Base-by-base conservation (phyloP, 2,113 vertebrate species). In the Spheniscus mendiculus region DNA sequence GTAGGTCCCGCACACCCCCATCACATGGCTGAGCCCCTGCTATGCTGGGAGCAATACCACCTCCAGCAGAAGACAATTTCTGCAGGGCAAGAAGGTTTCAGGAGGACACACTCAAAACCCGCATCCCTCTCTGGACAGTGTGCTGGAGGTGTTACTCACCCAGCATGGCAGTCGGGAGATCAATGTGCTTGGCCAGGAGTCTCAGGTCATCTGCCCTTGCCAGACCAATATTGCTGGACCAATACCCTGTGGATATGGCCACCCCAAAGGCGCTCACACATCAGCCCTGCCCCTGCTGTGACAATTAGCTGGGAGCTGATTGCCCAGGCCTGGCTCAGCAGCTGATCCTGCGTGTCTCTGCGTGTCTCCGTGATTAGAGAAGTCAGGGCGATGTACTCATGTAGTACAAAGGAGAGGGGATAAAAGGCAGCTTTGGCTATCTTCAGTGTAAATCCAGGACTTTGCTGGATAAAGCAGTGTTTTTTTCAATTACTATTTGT, bases 201-300 rank as follows among this genome's bases (percentile, higher is more conserved):
- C 63, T 42, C 44, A 55, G 59, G 26, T 17, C n/a, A 32, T 9
- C 25, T 25, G 18, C 20, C 52, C 47, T 34, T 1, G 1, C 66
- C 8, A 0, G n/a, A n/a, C n/a, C n/a, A n/a, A n/a, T n/a, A n/a
- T n/a, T 1, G 5, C n/a, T 8, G 15, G 42, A 21, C 70, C 52
- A 42, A 14, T 8, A 10, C 16, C 6, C 15, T 9, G 23, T 6
- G 71, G 22, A 18, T 30, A 1, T 27, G 53, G 49, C 20, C 21
- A 34, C 30, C 40, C 72, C 47, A 7, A 47, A 27, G 30, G 27
- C 6, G 77, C 61, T 36, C 78, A 13, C 25, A 16, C 36, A 11
- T 9, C 73, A 84, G 49, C 50, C 50, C 55, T 89, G 42, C 16
- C 27, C 49, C 59, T 76, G 69, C 20, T 2, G 1, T 0, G 4